Evolutionary conservation across 2,888 invertebrate species (phyloP).

Genomic region (Octonoba sinensis): DNA sequence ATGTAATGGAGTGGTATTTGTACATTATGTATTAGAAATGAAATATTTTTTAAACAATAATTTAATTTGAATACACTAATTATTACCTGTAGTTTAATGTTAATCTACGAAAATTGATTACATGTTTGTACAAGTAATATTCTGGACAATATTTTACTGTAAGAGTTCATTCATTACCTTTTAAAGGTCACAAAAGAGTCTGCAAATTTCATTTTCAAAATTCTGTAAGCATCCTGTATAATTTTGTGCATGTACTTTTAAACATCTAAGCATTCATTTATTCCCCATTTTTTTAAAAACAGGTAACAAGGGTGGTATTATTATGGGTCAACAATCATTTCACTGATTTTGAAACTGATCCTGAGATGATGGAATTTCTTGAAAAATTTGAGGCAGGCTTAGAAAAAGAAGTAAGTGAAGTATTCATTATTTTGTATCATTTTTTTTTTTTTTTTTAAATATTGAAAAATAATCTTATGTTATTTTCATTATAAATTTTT

Average conservation of each 20-base stretch:
- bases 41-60: too few species aligned
- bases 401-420: conserved; percentile 77
- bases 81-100: too few species aligned
- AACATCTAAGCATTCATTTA: background rate
- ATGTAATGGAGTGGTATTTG: too few species aligned
- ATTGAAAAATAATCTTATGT: background rate
- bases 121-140: too few species aligned
- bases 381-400: conserved; percentile 90
- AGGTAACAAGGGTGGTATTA: conserved; percentile 94
- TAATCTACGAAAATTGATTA: too few species aligned
- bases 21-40: too few species aligned
- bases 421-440: background rate
- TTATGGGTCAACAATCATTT: conserved; percentile 99
- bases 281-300: conserved; percentile 71
- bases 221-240: background rate
- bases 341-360: conserved; percentile 96
- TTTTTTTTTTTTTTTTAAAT: background rate
- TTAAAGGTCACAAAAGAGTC: too few species aligned
- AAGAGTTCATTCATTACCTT: too few species aligned
- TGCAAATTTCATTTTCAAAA: background rate
- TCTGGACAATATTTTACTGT: too few species aligned
- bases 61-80: too few species aligned
- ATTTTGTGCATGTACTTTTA: background rate
- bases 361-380: conserved; percentile 95
- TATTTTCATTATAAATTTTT: background rate